Evolutionary conservation across 2,888 invertebrate species (phyloP).

Genomic region (Theristus sp.): DNA sequence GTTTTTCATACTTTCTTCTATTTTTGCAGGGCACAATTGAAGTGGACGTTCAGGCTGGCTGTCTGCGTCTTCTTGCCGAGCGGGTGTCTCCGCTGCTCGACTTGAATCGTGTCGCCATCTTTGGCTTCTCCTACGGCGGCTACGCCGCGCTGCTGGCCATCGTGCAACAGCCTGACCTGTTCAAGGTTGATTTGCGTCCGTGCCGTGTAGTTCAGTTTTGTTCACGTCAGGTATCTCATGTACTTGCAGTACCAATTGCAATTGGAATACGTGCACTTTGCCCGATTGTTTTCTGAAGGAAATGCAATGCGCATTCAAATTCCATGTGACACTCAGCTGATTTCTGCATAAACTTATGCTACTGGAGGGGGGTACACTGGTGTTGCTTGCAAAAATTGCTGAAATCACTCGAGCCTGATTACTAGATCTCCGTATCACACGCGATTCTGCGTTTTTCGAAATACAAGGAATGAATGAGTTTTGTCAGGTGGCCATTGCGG

Average conservation of each 20-base stretch:
- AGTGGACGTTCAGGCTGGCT: constrained; percentile 81
- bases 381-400: no score
- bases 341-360: no score
- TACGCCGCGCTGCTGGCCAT: constrained; percentile 85
- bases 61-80: constrained; percentile 54
- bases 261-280: no score
- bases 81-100: constrained; percentile 70
- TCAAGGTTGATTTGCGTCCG: constrained; percentile 48
- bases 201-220: no score
- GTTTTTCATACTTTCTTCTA: no score
- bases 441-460: neutral
- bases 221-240: no score
- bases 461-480: neutral
- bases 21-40: constrained; percentile 59
- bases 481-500: constrained; percentile 58
- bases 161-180: constrained; percentile 72
- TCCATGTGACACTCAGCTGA: no score
- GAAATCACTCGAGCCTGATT: neutral
- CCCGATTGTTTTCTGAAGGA: no score
- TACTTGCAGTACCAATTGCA: no score
- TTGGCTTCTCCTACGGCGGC: constrained; percentile 98
- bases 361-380: no score
- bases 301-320: no score
- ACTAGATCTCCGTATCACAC: neutral
- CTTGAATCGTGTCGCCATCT: constrained; percentile 71